Evolutionary conservation across 2,113 vertebrate genomes (phyloP).

Genomic region (Thunnus maccoyii): DNA sequence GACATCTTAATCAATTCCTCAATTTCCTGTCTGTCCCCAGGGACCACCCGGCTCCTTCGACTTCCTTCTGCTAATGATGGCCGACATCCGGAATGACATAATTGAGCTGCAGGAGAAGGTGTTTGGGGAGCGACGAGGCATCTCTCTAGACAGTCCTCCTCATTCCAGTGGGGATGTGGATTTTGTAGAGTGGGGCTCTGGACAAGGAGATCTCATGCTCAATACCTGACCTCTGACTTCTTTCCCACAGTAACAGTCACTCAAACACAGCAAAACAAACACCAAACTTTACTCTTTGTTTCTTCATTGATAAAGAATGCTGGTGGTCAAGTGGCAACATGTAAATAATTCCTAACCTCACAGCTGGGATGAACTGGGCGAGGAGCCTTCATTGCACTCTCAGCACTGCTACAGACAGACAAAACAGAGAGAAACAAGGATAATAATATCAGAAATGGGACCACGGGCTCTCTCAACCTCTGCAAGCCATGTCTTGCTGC

Average conservation of each 20-base stretch:
- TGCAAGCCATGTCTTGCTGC: conserved; percentile 8
- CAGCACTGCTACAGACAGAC: conserved; percentile 17
- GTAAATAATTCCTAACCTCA: conserved; percentile 37
- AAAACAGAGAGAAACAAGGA: conserved; percentile 25
- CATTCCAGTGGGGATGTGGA: conserved; percentile 76
- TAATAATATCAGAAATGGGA: conserved; percentile 19
- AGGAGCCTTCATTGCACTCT: conserved; percentile 25
- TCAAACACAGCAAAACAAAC: conserved; percentile 29
- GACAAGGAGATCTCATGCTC: conserved; percentile 76
- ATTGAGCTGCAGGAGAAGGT: conserved; percentile 87
- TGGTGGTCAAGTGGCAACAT: conserved; percentile 12
- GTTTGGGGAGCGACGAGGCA: conserved; percentile 80
- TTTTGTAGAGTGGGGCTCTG: conserved; percentile 82
- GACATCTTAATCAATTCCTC: not conserved
- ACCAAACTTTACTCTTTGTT: conserved; percentile 32
- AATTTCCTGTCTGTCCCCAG: conserved; percentile 52
- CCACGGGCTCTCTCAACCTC: conserved; percentile 25
- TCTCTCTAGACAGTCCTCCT: conserved; percentile 77
- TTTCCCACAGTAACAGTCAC: not conserved
- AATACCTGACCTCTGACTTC: conserved; percentile 72
- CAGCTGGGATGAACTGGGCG: conserved; percentile 17
- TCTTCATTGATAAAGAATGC: conserved; percentile 7
- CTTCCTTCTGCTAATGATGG: conserved; percentile 88
- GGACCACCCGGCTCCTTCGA: conserved; percentile 87
- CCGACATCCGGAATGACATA: conserved; percentile 87